Percentiles rank a stretch among this genome's conserved stretches.
phyloP scores from a whole-genome alignment of 2,888 invertebrate genomes.

The Boloria selene region DNA sequence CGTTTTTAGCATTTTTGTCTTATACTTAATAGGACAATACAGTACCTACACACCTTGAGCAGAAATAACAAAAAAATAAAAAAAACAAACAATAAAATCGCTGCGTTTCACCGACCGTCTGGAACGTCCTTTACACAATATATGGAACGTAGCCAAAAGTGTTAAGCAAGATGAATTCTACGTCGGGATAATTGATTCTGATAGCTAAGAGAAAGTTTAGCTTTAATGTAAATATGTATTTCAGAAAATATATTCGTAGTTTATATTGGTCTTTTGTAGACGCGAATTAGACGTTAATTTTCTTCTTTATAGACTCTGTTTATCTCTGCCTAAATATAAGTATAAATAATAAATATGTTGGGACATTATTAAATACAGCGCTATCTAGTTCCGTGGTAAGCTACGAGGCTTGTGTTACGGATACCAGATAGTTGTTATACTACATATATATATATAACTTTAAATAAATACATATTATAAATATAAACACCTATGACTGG shows the following conservation, averaged over 20 bases:
- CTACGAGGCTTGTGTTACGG: no score
- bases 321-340: no score
- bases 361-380: no score
- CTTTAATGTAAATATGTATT: conserved; percentile 7
- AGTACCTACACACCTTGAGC: background rate
- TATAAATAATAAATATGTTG: no score
- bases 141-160: conserved; percentile 41
- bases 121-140: conserved; percentile 34
- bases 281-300: background rate
- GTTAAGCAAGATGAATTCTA: conserved; percentile 37
- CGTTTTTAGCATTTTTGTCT: no score
- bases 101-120: conserved; percentile 21
- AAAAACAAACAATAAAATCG: background rate
- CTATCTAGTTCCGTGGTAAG: no score
- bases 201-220: background rate
- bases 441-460: no score
- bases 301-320: conserved; percentile 1
- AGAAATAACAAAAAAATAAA: background rate
- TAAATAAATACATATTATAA: no score
- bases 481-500: no score
- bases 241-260: background rate
- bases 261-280: conserved; percentile 1
- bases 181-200: conserved; percentile 36
- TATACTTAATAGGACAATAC: no score
- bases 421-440: no score